phyloP scores from a whole-genome alignment of 2,797 vertebrate species.

The Distichodus sexfasciatus region DNA sequence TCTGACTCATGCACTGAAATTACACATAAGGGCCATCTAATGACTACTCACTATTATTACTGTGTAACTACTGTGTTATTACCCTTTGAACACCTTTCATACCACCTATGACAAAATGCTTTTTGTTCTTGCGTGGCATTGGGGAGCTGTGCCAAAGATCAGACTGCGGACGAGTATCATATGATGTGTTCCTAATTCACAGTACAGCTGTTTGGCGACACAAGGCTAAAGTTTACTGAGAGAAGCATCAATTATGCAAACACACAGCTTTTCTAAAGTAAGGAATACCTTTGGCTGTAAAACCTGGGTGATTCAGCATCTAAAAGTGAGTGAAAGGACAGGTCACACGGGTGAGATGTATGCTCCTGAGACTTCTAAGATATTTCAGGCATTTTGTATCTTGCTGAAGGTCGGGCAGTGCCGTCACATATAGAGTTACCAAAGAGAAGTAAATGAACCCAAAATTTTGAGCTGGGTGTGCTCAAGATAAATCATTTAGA shows the following conservation, averaged over 20 bases:
- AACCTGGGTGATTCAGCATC: constrained; percentile 41
- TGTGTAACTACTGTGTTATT: constrained; percentile 13
- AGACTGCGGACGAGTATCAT: too few species aligned
- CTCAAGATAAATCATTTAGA: too few species aligned
- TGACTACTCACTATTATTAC: constrained; percentile 11
- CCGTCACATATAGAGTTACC: neutral
- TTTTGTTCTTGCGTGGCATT: too few species aligned
- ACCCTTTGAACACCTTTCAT: neutral
- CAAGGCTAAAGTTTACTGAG: neutral
- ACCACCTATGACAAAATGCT: too few species aligned
- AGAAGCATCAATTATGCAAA: neutral
- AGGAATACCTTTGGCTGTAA: neutral
- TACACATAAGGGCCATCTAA: neutral
- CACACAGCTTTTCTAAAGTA: neutral
- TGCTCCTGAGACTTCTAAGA: neutral
- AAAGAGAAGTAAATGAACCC: neutral
- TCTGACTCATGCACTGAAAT: constrained; percentile 29
- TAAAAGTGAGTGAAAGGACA: constrained; percentile 22
- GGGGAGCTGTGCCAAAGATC: too few species aligned
- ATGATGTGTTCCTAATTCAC: neutral
- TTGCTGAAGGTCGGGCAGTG: neutral
- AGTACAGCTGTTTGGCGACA: neutral
- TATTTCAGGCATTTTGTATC: neutral
- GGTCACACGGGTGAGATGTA: neutral
- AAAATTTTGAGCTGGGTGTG: too few species aligned